A percentile compares a stretch with the other conserved stretches of the same genome.
Evolutionary conservation across 1,140 invertebrate genomes (phyloP).

Genomic region (Planococcus citri): DNA sequence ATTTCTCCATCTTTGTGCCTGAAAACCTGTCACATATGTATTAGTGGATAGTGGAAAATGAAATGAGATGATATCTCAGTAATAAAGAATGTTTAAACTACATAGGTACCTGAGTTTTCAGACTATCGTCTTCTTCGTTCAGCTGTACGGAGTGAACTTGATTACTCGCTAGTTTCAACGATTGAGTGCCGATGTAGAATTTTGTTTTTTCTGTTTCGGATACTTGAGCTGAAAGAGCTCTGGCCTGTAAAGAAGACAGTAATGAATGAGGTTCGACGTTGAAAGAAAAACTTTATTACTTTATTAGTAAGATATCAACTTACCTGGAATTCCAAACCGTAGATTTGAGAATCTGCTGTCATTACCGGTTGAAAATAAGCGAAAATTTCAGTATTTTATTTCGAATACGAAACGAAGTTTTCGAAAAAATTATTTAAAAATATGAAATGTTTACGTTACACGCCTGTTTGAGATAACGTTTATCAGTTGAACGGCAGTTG

Average conservation of each 20-base stretch:
- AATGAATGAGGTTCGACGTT: no score
- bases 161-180: constrained; percentile 71
- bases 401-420: no score
- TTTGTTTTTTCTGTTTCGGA: constrained; percentile 75
- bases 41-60: no score
- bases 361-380: no score
- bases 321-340: constrained; percentile 83
- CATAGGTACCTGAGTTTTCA: constrained; percentile 65
- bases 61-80: no score
- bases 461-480: no score
- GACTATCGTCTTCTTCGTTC: constrained; percentile 74
- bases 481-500: no score
- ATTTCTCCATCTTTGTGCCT: constrained; percentile 77
- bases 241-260: constrained; percentile 44
- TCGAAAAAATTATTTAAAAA: no score
- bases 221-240: constrained; percentile 70
- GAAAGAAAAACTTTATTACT: constrained; percentile 1
- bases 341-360: constrained; percentile 48
- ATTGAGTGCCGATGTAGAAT: constrained; percentile 90
- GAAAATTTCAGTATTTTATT: no score
- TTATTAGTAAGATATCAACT: no score
- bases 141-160: constrained; percentile 86
- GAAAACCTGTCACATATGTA: constrained; percentile 24
- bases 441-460: no score
- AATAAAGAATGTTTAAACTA: no score